Evolutionary conservation across 2,888 invertebrate genomes (phyloP).

Genomic region (Pterobdella sp.): DNA sequence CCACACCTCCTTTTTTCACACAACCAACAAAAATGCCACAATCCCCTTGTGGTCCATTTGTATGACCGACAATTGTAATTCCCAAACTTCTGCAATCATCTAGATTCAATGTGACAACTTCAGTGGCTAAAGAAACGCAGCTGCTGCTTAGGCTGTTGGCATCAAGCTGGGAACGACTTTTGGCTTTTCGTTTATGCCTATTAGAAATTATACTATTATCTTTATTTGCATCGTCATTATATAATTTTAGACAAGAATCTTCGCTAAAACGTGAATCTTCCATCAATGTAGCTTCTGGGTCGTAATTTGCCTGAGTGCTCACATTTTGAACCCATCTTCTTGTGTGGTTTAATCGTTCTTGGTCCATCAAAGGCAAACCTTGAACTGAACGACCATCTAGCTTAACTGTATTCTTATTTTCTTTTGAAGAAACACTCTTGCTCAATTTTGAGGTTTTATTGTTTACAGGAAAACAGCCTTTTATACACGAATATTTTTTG

Average conservation of each 20-base stretch:
- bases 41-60: conserved; percentile 27
- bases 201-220: background rate
- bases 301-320: conserved; percentile 29
- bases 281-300: conserved; percentile 14
- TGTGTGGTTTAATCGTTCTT: conserved; percentile 24
- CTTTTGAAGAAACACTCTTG: background rate
- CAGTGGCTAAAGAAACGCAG: conserved; percentile 29
- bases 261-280: background rate
- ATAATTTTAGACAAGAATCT: background rate
- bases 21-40: conserved; percentile 32
- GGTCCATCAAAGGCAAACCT: conserved; percentile 7
- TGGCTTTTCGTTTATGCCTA: background rate
- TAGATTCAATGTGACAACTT: conserved; percentile 27
- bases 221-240: background rate
- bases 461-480: background rate
- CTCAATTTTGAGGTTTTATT: background rate
- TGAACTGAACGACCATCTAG: background rate
- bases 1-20: conserved; percentile 30
- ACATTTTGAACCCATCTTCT: conserved; percentile 31
- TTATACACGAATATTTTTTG: background rate
- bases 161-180: conserved; percentile 18
- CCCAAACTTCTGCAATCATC: conserved; percentile 30
- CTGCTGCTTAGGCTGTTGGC: conserved; percentile 25
- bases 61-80: conserved; percentile 30
- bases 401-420: background rate